A percentile compares a stretch with the other conserved stretches of the same genome.
phyloP scores from a whole-genome alignment of 2,888 invertebrate species.

The Agrilus biguttatus region DNA sequence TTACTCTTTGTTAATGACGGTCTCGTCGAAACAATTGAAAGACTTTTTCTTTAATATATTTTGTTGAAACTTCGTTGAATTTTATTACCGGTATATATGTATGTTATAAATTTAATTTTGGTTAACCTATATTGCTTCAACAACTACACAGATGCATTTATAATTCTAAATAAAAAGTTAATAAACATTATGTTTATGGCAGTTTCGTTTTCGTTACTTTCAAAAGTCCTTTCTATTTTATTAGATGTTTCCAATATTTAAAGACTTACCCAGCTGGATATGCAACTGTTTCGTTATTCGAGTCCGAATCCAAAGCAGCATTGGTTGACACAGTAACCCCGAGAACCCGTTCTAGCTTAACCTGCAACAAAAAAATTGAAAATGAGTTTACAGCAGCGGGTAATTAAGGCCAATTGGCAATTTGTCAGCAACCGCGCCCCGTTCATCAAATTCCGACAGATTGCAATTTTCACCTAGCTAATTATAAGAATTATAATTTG shows the following conservation, averaged over 20 bases:
- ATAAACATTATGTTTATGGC: background rate
- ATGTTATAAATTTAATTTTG: too few species aligned
- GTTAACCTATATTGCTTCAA: too few species aligned
- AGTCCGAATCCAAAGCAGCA: slow-evolving; percentile 81
- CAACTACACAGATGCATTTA: too few species aligned
- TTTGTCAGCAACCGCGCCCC: background rate
- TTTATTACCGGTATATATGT: too few species aligned
- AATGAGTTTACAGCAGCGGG: background rate
- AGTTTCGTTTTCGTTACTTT: background rate
- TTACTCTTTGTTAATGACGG: too few species aligned
- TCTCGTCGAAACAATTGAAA: too few species aligned
- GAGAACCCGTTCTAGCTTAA: slow-evolving; percentile 85
- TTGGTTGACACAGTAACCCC: slow-evolving; percentile 90
- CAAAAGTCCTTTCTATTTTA: background rate
- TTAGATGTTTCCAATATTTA: background rate
- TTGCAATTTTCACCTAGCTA: too few species aligned
- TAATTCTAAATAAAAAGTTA: too few species aligned
- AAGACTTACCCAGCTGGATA: slow-evolving; percentile 90
- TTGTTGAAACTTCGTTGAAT: too few species aligned
- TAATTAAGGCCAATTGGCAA: background rate
- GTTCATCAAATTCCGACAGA: too few species aligned
- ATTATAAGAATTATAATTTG: too few species aligned
- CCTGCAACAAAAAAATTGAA: slow-evolving; percentile 46
- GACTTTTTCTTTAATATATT: too few species aligned
- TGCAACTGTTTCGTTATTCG: slow-evolving; percentile 74